phyloP scores from a whole-genome alignment of 2,797 vertebrate genomes.

The Poeciliopsis gracilis region DNA sequence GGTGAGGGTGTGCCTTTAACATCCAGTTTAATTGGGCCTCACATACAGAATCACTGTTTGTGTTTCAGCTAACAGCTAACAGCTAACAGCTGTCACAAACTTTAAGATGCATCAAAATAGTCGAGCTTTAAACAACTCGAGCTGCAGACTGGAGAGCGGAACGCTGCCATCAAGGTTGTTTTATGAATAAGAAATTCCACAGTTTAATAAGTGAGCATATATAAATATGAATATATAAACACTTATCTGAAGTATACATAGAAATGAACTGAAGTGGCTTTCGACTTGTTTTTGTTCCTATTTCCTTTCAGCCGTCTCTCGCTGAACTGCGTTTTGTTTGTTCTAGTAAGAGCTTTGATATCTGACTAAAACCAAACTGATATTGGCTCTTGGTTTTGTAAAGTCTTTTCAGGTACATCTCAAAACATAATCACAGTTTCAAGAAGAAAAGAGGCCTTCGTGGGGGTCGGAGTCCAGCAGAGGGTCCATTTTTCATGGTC shows the following conservation, averaged over 20 bases:
- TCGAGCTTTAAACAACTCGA: not conserved
- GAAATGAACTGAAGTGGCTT: not conserved
- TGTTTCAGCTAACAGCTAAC: no score
- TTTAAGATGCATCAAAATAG: not conserved
- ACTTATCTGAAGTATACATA: not conserved
- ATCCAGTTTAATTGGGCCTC: no score
- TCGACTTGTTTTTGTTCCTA: not conserved
- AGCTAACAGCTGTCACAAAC: no score
- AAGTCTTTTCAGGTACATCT: not conserved
- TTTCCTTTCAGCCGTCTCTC: not conserved
- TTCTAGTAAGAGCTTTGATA: conserved; percentile 3
- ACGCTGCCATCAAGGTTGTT: not conserved
- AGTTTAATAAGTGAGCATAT: not conserved
- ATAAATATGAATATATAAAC: not conserved
- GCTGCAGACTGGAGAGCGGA: not conserved
- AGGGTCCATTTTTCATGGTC: not conserved
- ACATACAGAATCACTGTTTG: no score
- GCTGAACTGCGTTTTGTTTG: not conserved
- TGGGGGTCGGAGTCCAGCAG: not conserved
- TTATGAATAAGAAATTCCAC: not conserved
- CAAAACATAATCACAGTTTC: not conserved
- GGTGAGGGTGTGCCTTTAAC: no score
- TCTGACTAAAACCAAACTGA: not conserved
- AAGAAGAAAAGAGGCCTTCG: not conserved
- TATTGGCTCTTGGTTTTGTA: not conserved